Evolutionary conservation across 2,888 invertebrate species (phyloP).

Genomic region (Heteropelma amictum): DNA sequence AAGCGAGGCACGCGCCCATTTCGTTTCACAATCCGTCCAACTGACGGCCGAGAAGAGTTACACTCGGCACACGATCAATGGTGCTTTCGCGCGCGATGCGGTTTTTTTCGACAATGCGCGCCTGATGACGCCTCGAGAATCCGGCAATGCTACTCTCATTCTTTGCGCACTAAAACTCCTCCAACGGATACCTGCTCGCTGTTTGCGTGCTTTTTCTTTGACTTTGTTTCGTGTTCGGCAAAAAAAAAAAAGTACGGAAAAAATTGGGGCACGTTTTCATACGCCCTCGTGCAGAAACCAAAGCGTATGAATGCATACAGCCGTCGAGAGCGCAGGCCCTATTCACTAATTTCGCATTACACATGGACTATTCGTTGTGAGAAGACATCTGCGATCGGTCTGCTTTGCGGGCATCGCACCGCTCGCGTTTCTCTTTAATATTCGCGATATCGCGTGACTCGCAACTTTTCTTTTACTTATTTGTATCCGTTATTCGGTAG

Average conservation of each 20-base stretch:
- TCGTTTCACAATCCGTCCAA: constrained; percentile 67
- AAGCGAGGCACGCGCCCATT: constrained; percentile 68
- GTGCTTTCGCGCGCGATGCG: constrained; percentile 60
- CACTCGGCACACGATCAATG: constrained; percentile 1
- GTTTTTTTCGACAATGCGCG: constrained; percentile 70
- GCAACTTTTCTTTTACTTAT: too few species aligned
- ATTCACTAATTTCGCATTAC: constrained; percentile 69
- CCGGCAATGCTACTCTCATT: constrained; percentile 37
- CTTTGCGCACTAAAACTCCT: constrained; percentile 33
- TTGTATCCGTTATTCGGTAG: too few species aligned
- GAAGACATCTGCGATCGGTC: constrained; percentile 68
- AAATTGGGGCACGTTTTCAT: constrained; percentile 17
- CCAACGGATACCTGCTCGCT: constrained; percentile 40
- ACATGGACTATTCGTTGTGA: constrained; percentile 69
- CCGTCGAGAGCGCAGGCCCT: constrained; percentile 56
- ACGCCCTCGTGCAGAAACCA: not conserved
- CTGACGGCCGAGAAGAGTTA: constrained; percentile 67
- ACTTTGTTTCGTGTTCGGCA: constrained; percentile 56
- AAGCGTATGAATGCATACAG: not conserved
- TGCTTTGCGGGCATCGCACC: constrained; percentile 47
- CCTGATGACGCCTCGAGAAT: constrained; percentile 40
- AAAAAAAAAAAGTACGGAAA: too few species aligned
- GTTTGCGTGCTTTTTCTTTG: constrained; percentile 52
- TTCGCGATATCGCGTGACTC: constrained; percentile 2
- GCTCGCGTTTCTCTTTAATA: constrained; percentile 21